A percentile compares a stretch with the other conserved stretches of the same genome.
phyloP scores from a whole-genome alignment of 2,113 vertebrate species.

The Coracopsis vasa region DNA sequence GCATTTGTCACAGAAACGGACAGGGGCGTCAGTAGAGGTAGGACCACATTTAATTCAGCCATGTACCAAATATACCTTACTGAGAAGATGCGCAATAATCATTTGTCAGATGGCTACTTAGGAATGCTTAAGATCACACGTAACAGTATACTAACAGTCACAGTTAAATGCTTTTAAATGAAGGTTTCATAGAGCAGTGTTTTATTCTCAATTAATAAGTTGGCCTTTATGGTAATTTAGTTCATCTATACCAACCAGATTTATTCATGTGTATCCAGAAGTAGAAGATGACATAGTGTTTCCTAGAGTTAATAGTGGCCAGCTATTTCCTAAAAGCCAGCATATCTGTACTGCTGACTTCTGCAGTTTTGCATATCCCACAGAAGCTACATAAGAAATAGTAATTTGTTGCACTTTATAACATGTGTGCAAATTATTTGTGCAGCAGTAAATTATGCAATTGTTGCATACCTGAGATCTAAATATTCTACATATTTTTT shows the following conservation, averaged over 20 bases:
- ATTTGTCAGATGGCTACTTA: neutral
- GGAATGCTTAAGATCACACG: neutral
- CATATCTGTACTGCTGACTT: neutral
- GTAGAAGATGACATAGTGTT: neutral
- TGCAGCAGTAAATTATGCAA: neutral
- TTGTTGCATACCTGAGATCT: neutral
- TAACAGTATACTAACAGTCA: neutral
- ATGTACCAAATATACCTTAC: neutral
- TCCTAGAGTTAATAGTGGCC: neutral
- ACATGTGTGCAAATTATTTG: neutral
- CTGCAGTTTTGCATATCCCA: neutral
- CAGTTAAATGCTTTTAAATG: neutral
- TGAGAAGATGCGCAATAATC: neutral
- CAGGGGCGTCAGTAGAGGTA: neutral
- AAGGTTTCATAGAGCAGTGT: neutral
- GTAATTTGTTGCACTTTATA: neutral
- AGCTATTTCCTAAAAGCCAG: neutral
- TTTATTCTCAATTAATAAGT: neutral
- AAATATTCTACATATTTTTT: neutral
- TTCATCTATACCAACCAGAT: neutral
- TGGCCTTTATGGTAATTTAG: neutral
- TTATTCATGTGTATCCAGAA: neutral
- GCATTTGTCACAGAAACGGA: neutral
- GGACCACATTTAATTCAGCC: neutral
- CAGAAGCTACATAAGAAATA: neutral